Evolutionary conservation across 2,888 invertebrate genomes (phyloP).

Genomic region (Lasiommata megera): DNA sequence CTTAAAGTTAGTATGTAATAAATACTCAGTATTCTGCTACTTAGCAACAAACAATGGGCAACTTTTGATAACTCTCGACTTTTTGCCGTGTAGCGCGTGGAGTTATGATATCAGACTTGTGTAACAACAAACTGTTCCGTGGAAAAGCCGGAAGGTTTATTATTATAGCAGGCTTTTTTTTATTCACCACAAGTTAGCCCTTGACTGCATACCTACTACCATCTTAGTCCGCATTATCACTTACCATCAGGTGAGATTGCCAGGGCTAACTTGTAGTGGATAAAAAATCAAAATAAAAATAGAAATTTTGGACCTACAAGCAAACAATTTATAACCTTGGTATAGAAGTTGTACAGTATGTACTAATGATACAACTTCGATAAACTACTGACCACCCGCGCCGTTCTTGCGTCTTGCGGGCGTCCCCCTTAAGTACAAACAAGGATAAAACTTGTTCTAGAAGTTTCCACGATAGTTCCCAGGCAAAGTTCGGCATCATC

Average conservation of each 20-base stretch:
- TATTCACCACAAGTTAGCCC: too few relatives aligned
- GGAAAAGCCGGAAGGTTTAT: neutral
- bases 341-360: too few relatives aligned
- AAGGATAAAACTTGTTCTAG: conserved; percentile 2
- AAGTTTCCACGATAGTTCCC: neutral
- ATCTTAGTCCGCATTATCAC: too few relatives aligned
- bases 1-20: conserved; percentile 2
- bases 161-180: neutral
- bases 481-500: neutral
- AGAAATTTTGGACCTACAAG: too few relatives aligned
- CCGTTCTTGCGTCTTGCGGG: neutral
- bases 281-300: too few relatives aligned
- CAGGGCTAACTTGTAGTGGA: too few relatives aligned
- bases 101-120: neutral
- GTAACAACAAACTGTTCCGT: neutral
- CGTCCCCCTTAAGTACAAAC: neutral
- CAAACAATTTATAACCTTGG: too few relatives aligned
- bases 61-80: conserved; percentile 26
- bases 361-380: neutral
- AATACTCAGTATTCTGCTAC: conserved; percentile 12
- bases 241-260: too few relatives aligned
- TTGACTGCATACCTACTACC: too few relatives aligned
- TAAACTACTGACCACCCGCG: neutral
- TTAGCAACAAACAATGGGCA: conserved; percentile 21
- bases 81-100: conserved; percentile 12